These are phyloP conservation scores for Macrophya alboannulata DNA, from an alignment of 2,888 invertebrate genomes.

Conservation along the genomic window DNA sequence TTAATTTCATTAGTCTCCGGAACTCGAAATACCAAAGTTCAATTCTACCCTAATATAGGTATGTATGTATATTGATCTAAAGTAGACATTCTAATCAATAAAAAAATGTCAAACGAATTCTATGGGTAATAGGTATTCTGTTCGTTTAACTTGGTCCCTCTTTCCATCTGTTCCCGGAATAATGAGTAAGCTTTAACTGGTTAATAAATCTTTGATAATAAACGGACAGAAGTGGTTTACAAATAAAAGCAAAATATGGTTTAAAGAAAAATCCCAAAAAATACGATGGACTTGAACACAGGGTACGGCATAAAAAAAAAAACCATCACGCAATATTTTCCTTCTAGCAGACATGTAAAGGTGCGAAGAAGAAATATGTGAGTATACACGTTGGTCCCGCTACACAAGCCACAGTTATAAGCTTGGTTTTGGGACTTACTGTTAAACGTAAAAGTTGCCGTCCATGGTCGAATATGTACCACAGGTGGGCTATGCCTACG, in stretches of 20 bases:
- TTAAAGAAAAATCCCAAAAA: slow-evolving; percentile 29
- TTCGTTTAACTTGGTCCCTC: background rate
- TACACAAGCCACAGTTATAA: slow-evolving; percentile 56
- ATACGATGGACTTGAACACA: slow-evolving; percentile 34
- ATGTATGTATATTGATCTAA: too few species aligned
- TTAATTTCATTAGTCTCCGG: background rate
- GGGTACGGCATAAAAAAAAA: slow-evolving; percentile 22
- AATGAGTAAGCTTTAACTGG: slow-evolving; percentile 11
- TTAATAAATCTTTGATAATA: slow-evolving; percentile 27
- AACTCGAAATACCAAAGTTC: background rate
- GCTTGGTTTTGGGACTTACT: slow-evolving; percentile 54
- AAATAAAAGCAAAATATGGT: slow-evolving; percentile 38
- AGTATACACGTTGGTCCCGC: slow-evolving; percentile 47
- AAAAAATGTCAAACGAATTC: too few species aligned
- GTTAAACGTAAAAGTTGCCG: slow-evolving; percentile 26
- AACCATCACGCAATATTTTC: slow-evolving; percentile 51
- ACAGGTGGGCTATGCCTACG: slow-evolving; percentile 40
- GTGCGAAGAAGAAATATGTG: slow-evolving; percentile 51
- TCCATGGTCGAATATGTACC: slow-evolving; percentile 54
- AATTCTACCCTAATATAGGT: background rate
- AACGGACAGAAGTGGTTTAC: background rate
- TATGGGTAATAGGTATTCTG: background rate
- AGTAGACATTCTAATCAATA: too few species aligned
- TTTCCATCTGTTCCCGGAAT: background rate
- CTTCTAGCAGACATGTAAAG: slow-evolving; percentile 53